Percentiles rank a stretch among this genome's conserved stretches.
These are phyloP conservation scores for Eucriotettix oculatus DNA, from an alignment of 2,888 invertebrate species.

Conservation along the genomic window DNA sequence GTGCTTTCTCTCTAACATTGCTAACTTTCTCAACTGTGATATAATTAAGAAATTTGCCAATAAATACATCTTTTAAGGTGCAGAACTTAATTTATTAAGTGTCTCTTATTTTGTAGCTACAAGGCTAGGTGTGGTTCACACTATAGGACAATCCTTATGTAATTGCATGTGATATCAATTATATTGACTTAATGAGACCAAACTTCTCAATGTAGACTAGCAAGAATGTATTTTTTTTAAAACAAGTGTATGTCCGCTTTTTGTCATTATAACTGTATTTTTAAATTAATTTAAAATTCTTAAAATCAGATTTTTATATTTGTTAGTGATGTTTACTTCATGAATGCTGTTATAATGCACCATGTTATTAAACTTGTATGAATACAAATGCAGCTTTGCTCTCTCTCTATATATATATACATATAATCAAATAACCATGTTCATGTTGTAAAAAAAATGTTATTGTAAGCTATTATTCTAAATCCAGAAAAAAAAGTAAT, in stretches of 20 bases:
- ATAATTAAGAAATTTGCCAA: slow-evolving; percentile 7
- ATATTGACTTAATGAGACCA: slow-evolving; percentile 9
- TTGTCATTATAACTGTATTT: slow-evolving; percentile 4
- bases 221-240: slow-evolving; percentile 5
- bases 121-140: slow-evolving; percentile 1
- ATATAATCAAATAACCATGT: too few relatives aligned
- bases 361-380: not conserved
- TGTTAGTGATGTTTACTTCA: slow-evolving; percentile 4
- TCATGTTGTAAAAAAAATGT: too few relatives aligned
- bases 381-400: too few relatives aligned
- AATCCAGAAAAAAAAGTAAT: too few relatives aligned
- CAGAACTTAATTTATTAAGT: not conserved
- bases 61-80: slow-evolving; percentile 3
- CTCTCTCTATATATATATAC: too few relatives aligned
- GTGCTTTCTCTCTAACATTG: slow-evolving; percentile 8
- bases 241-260: slow-evolving; percentile 9
- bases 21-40: slow-evolving; percentile 11
- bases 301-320: slow-evolving; percentile 7
- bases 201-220: slow-evolving; percentile 10
- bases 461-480: too few relatives aligned
- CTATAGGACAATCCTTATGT: slow-evolving; percentile 11
- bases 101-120: slow-evolving; percentile 2
- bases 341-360: not conserved
- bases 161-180: slow-evolving; percentile 10
- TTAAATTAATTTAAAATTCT: slow-evolving; percentile 3